Percentiles rank a stretch among this genome's conserved stretches.
Conservation (phyloP, 2,113 vertebrate genomes). For the Sterna hirundo region DNA sequence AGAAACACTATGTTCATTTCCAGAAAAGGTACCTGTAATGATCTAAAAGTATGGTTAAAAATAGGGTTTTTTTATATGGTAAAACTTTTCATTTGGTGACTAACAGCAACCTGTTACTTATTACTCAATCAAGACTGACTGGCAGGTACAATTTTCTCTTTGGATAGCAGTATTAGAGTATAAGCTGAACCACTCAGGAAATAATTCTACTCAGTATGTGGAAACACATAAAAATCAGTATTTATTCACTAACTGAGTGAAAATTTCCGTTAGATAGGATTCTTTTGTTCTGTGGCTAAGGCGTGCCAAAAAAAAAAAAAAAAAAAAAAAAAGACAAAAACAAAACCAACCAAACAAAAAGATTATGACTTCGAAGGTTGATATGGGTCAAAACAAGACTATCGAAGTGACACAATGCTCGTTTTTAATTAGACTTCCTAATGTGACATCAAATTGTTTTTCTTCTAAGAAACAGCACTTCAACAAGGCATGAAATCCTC, state of each 20-base stretch:
- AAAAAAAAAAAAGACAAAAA: neutral
- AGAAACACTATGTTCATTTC: neutral
- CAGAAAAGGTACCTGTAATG: neutral
- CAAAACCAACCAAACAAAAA: neutral
- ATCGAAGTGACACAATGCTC: neutral
- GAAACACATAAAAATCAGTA: neutral
- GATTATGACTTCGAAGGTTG: neutral
- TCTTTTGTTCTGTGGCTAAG: neutral
- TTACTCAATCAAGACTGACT: slow-evolving; percentile 29
- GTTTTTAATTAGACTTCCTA: slow-evolving; percentile 29
- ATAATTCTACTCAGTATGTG: neutral
- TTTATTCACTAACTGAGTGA: neutral
- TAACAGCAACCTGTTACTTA: slow-evolving; percentile 4
- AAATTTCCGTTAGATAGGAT: neutral
- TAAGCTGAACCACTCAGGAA: neutral
- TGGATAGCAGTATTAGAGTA: neutral
- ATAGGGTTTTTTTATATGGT: neutral
- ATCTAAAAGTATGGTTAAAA: slow-evolving; percentile 1
- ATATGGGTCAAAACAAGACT: neutral
- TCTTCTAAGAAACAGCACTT: slow-evolving; percentile 15
- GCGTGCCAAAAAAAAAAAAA: neutral
- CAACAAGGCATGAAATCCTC: slow-evolving; percentile 25
- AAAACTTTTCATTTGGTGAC: slow-evolving; percentile 17
- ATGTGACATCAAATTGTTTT: slow-evolving; percentile 18
- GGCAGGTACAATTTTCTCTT: slow-evolving; percentile 17